These are phyloP conservation scores for Drosophila mettleri DNA, from an alignment of 2,888 invertebrate species.

Conservation along the genomic window DNA sequence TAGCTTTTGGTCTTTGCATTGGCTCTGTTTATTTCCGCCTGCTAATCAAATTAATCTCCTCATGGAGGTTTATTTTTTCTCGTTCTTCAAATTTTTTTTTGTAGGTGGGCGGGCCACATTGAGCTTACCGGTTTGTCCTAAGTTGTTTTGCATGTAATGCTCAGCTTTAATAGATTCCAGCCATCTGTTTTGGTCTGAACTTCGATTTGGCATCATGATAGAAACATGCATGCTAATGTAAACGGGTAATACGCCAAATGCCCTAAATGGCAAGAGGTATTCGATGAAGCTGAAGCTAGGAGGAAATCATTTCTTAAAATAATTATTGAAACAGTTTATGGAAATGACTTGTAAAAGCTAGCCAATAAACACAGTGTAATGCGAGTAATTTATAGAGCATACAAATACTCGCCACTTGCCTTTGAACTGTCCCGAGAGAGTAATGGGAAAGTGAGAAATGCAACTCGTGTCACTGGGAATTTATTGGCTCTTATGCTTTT, in stretches of 20 bases:
- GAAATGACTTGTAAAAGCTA: not conserved
- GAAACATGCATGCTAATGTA: conserved; percentile 37
- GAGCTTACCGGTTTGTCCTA: conserved; percentile 58
- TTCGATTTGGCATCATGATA: conserved; percentile 32
- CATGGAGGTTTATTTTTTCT: conserved; percentile 23
- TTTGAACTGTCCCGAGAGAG: conserved; percentile 21
- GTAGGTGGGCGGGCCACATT: conserved; percentile 43
- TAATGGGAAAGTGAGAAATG: conserved; percentile 10
- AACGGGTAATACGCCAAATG: not conserved
- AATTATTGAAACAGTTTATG: not conserved
- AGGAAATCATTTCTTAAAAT: not conserved
- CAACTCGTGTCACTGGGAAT: conserved; percentile 29
- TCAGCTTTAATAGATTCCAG: conserved; percentile 43
- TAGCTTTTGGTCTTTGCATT: conserved; percentile 12
- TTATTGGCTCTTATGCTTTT: conserved; percentile 51
- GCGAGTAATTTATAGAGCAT: conserved; percentile 5
- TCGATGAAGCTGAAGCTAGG: not conserved
- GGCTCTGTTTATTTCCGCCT: conserved; percentile 58
- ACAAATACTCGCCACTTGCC: conserved; percentile 25
- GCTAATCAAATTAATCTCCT: conserved; percentile 69
- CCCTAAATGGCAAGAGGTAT: conserved; percentile 13
- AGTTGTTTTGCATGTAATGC: conserved; percentile 73
- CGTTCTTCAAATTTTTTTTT: conserved; percentile 14
- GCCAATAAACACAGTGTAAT: not conserved
- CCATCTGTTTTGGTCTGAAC: conserved; percentile 46